Conservation (phyloP, 1,140 invertebrate species). For the Ephestia elutella region DNA sequence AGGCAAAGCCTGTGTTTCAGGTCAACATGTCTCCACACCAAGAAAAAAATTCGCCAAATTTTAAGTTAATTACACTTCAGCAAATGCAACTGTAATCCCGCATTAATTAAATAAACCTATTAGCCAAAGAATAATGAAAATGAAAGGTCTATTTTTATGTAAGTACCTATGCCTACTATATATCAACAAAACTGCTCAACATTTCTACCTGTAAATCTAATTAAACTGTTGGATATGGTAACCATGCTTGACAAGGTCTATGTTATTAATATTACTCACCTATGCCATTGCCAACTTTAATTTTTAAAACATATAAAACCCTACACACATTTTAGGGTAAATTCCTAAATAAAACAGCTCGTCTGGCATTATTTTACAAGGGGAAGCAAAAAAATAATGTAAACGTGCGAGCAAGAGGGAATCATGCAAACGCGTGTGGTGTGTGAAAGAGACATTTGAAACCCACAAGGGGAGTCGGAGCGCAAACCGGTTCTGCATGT, state of each 20-base stretch:
- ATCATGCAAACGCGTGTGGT: conserved; percentile 60
- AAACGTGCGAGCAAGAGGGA: conserved; percentile 64
- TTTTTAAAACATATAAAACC: conserved; percentile 1
- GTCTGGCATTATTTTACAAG: conserved; percentile 69
- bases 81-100: no score
- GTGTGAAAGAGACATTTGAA: conserved; percentile 54
- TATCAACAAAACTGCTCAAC: no score
- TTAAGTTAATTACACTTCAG: no score
- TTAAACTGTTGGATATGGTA: not conserved
- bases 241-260: not conserved
- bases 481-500: conserved; percentile 73
- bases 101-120: no score
- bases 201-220: no score
- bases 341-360: conserved; percentile 63
- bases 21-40: no score
- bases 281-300: not conserved
- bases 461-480: conserved; percentile 63
- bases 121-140: no score
- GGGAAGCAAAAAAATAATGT: conserved; percentile 71
- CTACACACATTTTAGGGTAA: conserved; percentile 53
- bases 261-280: not conserved
- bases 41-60: no score
- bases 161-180: no score
- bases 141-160: no score
- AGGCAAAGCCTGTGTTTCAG: no score